Evolutionary conservation across 2,113 vertebrate species (phyloP).

Genomic region (Hippocampus abdominalis): DNA sequence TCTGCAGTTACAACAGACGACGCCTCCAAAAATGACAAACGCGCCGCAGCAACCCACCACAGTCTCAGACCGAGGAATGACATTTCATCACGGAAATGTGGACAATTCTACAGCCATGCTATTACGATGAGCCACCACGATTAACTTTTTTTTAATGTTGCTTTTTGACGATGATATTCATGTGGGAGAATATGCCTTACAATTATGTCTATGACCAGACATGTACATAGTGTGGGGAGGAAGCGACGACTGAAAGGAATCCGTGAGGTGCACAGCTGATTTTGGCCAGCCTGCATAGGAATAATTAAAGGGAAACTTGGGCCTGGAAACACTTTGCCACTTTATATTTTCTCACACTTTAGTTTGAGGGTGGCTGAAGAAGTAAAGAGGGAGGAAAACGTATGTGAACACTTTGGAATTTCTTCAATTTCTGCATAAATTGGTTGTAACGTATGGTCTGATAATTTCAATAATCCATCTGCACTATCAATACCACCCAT

Average conservation of each 20-base stretch:
- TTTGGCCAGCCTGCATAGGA: constrained; percentile 17
- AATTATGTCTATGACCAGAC: background rate
- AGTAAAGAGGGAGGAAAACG: background rate
- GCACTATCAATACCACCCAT: no score
- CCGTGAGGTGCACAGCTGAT: constrained; percentile 34
- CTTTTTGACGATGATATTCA: constrained; percentile 12
- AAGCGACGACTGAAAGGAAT: constrained; percentile 26
- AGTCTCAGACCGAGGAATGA: background rate
- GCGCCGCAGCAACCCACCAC: background rate
- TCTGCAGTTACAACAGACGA: background rate
- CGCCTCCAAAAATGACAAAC: constrained; percentile 1
- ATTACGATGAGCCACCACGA: background rate
- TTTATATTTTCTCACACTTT: constrained; percentile 38
- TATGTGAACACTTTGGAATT: no score
- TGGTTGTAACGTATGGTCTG: no score
- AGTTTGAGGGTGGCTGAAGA: background rate
- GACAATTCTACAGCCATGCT: background rate
- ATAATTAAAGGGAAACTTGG: constrained; percentile 55
- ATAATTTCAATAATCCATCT: no score
- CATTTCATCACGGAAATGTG: constrained; percentile 15
- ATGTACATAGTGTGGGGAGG: background rate
- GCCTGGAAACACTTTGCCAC: constrained; percentile 46
- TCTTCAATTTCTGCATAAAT: no score
- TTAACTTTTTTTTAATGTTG: background rate
- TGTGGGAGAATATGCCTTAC: constrained; percentile 14